A percentile compares a stretch with the other conserved stretches of the same genome.
Conservation (phyloP, 1,140 invertebrate species). For the Drosophila erecta region DNA sequence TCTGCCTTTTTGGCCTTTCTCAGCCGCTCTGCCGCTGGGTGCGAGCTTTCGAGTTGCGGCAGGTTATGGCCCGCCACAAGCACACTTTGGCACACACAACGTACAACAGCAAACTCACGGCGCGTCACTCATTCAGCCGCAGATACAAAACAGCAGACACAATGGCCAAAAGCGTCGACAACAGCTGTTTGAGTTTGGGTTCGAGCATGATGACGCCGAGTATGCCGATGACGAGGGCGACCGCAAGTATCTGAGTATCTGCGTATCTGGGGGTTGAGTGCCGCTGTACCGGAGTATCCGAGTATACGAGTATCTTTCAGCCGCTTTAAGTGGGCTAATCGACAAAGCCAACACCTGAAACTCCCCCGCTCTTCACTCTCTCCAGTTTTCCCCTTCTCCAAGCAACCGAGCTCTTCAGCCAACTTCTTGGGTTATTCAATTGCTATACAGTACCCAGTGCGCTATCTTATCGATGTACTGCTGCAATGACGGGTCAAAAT, state of each 20-base stretch:
- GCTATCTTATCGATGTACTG: constrained; percentile 62
- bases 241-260: constrained; percentile 32
- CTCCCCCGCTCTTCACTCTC: neutral
- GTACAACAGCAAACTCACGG: neutral
- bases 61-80: constrained; percentile 69
- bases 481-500: constrained; percentile 42
- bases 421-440: constrained; percentile 34
- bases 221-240: constrained; percentile 61
- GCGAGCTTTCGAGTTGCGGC: constrained; percentile 66
- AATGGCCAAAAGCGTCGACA: constrained; percentile 69
- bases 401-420: constrained; percentile 7
- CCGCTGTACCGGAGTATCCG: constrained; percentile 4
- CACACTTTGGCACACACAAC: constrained; percentile 28
- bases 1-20: neutral
- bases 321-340: constrained; percentile 32
- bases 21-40: constrained; percentile 14
- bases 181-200: constrained; percentile 41
- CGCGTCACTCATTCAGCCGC: constrained; percentile 38
- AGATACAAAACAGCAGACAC: constrained; percentile 36
- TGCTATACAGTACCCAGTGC: neutral
- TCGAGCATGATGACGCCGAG: constrained; percentile 39
- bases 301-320: constrained; percentile 13
- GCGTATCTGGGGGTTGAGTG: constrained; percentile 9
- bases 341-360: constrained; percentile 2
- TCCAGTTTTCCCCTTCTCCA: neutral